phyloP scores from a whole-genome alignment of 2,888 invertebrate species.

The Linnaemya tessellans region DNA sequence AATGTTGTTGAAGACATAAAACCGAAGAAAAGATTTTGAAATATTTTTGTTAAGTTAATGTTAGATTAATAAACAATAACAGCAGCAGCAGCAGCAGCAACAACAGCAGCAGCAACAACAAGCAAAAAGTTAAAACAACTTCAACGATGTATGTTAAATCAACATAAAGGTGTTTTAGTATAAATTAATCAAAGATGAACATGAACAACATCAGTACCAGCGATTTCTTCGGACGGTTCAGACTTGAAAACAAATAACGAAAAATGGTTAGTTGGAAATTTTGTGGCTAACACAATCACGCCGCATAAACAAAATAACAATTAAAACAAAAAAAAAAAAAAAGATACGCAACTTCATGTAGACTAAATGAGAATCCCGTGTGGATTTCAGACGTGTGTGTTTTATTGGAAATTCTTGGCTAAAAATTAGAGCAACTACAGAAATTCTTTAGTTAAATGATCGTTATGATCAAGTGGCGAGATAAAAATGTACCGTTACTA shows the following conservation, averaged over 20 bases:
- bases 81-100: background rate
- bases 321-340: conserved; percentile 4
- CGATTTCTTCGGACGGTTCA: conserved; percentile 78
- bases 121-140: conserved; percentile 26
- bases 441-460: background rate
- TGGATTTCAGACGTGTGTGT: conserved; percentile 1
- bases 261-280: conserved; percentile 79
- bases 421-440: background rate
- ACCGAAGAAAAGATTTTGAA: conserved; percentile 53
- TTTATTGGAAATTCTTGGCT: conserved; percentile 24
- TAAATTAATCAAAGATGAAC: conserved; percentile 80
- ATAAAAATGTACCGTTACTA: background rate
- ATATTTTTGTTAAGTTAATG: conserved; percentile 58
- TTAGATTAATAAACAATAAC: conserved; percentile 52
- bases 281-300: background rate
- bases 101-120: conserved; percentile 19
- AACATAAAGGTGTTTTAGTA: conserved; percentile 75
- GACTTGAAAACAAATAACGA: conserved; percentile 73
- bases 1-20: conserved; percentile 50
- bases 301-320: background rate
- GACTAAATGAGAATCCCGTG: background rate
- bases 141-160: conserved; percentile 61
- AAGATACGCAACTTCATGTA: conserved; percentile 23
- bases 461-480: background rate
- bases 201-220: conserved; percentile 82